These are phyloP conservation scores for Syngnathoides biaculeatus DNA, from an alignment of 2,113 vertebrate species.

Conservation along the genomic window DNA sequence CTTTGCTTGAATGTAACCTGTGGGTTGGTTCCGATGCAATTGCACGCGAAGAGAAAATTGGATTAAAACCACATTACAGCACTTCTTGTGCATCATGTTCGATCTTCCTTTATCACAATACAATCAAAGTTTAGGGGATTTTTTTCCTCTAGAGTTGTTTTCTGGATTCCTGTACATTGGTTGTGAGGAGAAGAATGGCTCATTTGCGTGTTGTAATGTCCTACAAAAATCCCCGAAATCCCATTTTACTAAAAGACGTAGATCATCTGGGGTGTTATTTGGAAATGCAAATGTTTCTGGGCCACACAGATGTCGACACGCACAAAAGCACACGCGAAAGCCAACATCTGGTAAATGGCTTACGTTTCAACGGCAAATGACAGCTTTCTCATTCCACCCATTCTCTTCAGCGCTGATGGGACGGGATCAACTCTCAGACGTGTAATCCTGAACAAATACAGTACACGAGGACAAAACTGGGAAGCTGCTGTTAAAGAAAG, in stretches of 20 bases:
- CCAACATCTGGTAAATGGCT: conserved; percentile 52
- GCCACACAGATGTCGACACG: conserved; percentile 28
- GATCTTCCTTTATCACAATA: background rate
- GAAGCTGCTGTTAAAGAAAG: background rate
- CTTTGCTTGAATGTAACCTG: background rate
- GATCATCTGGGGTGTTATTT: conserved; percentile 21
- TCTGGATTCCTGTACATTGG: background rate
- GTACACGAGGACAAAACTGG: conserved; percentile 2
- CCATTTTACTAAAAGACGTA: conserved; percentile 15
- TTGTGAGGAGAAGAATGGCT: background rate
- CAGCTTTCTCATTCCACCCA: conserved; percentile 47
- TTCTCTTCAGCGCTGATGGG: conserved; percentile 38
- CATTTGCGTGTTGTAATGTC: background rate
- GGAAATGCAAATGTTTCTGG: conserved; percentile 37
- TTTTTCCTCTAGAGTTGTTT: background rate
- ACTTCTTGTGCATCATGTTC: background rate
- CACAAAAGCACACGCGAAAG: conserved; percentile 21
- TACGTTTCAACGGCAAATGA: conserved; percentile 38
- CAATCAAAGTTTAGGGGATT: background rate
- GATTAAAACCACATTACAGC: background rate
- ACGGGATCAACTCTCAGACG: conserved; percentile 9
- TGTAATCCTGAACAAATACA: conserved; percentile 12
- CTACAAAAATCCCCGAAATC: conserved; percentile 5
- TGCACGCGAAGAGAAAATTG: background rate
- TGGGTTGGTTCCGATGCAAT: background rate